These are phyloP conservation scores for Naso thynnoides DNA, from an alignment of 2,797 vertebrate genomes.

Conservation along the genomic window DNA sequence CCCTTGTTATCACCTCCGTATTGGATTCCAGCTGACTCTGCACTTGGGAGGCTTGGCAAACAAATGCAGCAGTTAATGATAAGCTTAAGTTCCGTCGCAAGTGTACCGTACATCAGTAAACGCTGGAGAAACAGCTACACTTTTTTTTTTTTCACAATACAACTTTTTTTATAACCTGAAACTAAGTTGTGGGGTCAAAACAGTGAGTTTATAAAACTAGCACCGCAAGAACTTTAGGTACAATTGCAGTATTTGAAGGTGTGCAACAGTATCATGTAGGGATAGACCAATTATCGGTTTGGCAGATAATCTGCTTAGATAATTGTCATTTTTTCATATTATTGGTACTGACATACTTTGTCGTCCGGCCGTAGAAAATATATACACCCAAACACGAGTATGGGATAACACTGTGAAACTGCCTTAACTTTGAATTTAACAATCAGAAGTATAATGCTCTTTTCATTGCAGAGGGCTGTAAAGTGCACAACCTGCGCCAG, in stretches of 20 bases:
- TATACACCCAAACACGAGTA: too few relatives aligned
- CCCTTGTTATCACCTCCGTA: conserved; percentile 88
- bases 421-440: too few relatives aligned
- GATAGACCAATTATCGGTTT: too few relatives aligned
- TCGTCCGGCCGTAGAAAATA: too few relatives aligned
- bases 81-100: not conserved
- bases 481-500: too few relatives aligned
- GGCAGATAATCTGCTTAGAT: too few relatives aligned
- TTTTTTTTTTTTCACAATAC: not conserved
- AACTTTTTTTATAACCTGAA: not conserved
- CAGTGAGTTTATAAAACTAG: not conserved
- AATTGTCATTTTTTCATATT: too few relatives aligned
- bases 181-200: not conserved
- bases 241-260: not conserved
- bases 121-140: not conserved
- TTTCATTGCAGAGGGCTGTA: too few relatives aligned
- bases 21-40: conserved; percentile 81
- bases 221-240: not conserved
- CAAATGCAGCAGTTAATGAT: conserved; percentile 5
- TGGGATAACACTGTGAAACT: too few relatives aligned
- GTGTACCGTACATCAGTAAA: not conserved
- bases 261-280: not conserved
- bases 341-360: too few relatives aligned
- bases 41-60: conserved; percentile 85
- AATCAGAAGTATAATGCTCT: too few relatives aligned